Conservation (phyloP, 2,113 vertebrate genomes). For the Polyodon spathula region DNA sequence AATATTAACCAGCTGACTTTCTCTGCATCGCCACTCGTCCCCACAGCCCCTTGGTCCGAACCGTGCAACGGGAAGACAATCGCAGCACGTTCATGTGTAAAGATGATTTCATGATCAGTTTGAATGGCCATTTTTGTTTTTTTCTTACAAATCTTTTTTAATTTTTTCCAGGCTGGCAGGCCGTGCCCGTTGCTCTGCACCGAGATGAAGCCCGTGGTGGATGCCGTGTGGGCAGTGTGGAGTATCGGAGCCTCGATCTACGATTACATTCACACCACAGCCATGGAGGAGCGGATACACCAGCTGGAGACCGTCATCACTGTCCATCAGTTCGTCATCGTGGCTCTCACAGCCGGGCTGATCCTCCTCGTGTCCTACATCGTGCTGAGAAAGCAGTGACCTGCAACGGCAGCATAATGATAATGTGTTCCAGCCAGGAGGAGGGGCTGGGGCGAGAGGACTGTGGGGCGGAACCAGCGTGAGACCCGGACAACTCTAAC, state of each 20-base stretch:
- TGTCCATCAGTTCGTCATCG: constrained; percentile 57
- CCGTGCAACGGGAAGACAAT: no score
- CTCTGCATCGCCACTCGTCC: no score
- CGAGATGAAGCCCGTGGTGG: constrained; percentile 60
- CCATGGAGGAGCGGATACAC: constrained; percentile 65
- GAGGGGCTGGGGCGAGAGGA: not conserved
- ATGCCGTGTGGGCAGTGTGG: constrained; percentile 58
- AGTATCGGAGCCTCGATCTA: constrained; percentile 60
- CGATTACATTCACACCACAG: constrained; percentile 63
- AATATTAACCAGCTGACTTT: no score
- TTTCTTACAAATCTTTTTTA: constrained; percentile 21
- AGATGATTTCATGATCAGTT: no score
- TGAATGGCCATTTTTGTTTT: not conserved
- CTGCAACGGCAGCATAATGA: not conserved
- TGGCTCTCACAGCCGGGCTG: constrained; percentile 46
- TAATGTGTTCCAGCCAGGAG: not conserved
- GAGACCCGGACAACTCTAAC: no score
- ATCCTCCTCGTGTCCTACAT: constrained; percentile 55
- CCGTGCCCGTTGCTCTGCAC: constrained; percentile 48
- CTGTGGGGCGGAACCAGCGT: not conserved
- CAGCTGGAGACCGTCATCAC: constrained; percentile 52
- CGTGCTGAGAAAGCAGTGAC: constrained; percentile 54
- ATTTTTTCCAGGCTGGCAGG: constrained; percentile 20
- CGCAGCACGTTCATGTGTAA: no score
- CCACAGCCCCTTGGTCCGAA: no score